Percentiles rank a stretch among this genome's conserved stretches.
These are phyloP conservation scores for Phengaris alcon DNA, from an alignment of 2,888 invertebrate genomes.

Conservation along the genomic window DNA sequence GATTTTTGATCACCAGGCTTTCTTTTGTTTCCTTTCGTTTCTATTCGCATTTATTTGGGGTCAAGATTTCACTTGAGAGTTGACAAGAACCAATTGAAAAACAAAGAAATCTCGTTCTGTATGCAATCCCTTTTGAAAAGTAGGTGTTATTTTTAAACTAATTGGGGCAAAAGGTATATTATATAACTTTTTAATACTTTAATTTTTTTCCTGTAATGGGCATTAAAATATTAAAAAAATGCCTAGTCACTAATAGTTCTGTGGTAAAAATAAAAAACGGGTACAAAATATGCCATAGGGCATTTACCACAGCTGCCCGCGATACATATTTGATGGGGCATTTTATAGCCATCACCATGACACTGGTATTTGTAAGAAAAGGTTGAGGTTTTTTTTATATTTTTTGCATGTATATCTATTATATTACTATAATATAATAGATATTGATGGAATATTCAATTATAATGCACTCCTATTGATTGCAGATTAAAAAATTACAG, in stretches of 20 bases:
- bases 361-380: not conserved
- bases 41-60: conserved; percentile 10
- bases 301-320: not conserved
- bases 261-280: not conserved
- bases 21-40: not conserved
- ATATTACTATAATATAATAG: no score
- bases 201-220: not conserved
- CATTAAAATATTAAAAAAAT: not conserved
- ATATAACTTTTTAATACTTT: not conserved
- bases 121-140: not conserved
- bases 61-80: not conserved
- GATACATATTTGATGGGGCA: not conserved
- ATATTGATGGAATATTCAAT: no score
- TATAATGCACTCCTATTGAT: no score
- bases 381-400: not conserved
- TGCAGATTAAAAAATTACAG: no score
- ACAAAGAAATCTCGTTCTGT: not conserved
- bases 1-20: not conserved
- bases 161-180: not conserved
- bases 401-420: not conserved
- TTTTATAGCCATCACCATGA: conserved; percentile 8
- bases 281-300: not conserved
- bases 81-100: not conserved
- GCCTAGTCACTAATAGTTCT: not conserved
- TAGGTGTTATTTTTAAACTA: not conserved